phyloP scores from a whole-genome alignment of 1,140 invertebrate genomes.

The Drosophila neocordata region DNA sequence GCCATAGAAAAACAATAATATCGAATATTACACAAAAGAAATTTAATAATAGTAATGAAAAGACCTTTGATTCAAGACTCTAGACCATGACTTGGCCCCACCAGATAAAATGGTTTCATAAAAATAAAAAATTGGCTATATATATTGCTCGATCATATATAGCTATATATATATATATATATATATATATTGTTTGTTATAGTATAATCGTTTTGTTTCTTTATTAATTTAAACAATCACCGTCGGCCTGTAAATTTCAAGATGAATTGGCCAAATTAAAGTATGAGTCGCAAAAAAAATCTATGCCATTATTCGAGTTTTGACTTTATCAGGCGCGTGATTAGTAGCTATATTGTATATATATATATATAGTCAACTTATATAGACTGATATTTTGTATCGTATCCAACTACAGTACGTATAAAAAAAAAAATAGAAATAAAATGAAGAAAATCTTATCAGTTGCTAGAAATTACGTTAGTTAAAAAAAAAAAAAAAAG shows the following conservation, averaged over 20 bases:
- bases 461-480: slow-evolving; percentile 57
- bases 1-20: background rate
- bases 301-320: slow-evolving; percentile 24
- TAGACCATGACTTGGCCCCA: slow-evolving; percentile 2
- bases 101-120: no score
- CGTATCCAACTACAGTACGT: slow-evolving; percentile 11
- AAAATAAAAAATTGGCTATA: slow-evolving; percentile 13
- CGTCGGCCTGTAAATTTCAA: slow-evolving; percentile 68
- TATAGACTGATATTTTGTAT: slow-evolving; percentile 7
- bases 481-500: slow-evolving; percentile 26
- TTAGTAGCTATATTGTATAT: background rate
- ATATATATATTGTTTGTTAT: slow-evolving; percentile 32
- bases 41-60: background rate
- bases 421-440: background rate
- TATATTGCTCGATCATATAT: slow-evolving; percentile 36
- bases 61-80: slow-evolving; percentile 3
- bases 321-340: slow-evolving; percentile 35
- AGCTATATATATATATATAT: slow-evolving; percentile 31
- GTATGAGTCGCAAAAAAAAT: slow-evolving; percentile 5
- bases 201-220: slow-evolving; percentile 56
- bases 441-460: slow-evolving; percentile 55
- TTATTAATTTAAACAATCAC: slow-evolving; percentile 68
- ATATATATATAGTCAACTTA: background rate
- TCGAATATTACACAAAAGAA: background rate
- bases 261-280: slow-evolving; percentile 65